These are phyloP conservation scores for Mystacides longicornis DNA, from an alignment of 2,888 invertebrate genomes.

Conservation along the genomic window DNA sequence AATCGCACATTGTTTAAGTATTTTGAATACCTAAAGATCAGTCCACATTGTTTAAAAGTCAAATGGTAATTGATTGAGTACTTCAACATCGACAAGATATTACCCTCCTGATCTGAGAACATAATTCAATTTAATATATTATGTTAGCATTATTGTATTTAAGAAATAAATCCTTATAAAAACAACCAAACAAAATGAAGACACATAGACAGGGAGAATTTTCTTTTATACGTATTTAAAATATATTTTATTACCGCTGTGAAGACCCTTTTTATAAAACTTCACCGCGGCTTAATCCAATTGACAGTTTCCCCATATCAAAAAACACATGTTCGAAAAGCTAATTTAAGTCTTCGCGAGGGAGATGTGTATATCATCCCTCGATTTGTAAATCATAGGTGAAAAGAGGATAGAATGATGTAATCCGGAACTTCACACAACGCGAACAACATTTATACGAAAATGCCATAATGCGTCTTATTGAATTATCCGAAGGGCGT, in stretches of 20 bases:
- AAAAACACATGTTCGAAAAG: constrained; percentile 10
- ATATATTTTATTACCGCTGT: too few relatives aligned
- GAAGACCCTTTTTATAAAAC: too few relatives aligned
- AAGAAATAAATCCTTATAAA: neutral
- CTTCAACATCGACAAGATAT: constrained; percentile 25
- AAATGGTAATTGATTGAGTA: constrained; percentile 24
- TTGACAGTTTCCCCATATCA: too few relatives aligned
- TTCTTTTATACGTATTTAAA: too few relatives aligned
- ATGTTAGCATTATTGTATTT: neutral
- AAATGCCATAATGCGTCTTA: too few relatives aligned
- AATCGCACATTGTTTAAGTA: neutral
- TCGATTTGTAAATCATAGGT: neutral
- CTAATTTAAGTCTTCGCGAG: neutral
- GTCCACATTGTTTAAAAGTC: constrained; percentile 16
- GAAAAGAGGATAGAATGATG: neutral
- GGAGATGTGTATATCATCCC: constrained; percentile 4
- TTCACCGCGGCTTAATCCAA: too few relatives aligned
- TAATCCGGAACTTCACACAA: neutral
- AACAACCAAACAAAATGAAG: neutral
- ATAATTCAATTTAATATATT: neutral
- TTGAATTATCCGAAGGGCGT: too few relatives aligned
- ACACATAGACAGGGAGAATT: too few relatives aligned
- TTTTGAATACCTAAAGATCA: neutral
- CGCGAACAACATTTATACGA: too few relatives aligned
- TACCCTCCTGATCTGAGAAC: constrained; percentile 4